Percentiles rank a stretch among this genome's conserved stretches.
These are phyloP conservation scores for Macrosiphum euphorbiae DNA, from an alignment of 2,888 invertebrate species.

Conservation along the genomic window DNA sequence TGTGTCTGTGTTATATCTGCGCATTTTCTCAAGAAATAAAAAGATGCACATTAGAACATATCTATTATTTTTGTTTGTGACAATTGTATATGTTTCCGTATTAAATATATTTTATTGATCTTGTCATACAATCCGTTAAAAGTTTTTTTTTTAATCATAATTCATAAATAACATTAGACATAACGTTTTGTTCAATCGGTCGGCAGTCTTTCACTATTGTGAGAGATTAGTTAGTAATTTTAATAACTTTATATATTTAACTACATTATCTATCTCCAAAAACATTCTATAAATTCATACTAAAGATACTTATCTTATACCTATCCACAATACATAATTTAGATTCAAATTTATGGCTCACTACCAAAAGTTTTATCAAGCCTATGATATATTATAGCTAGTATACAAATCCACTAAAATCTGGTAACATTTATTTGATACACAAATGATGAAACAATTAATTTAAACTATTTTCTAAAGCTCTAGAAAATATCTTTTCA, in stretches of 20 bases:
- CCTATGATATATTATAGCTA: not conserved
- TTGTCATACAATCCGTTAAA: no score
- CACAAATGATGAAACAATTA: not conserved
- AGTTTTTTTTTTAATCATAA: no score
- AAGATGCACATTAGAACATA: no score
- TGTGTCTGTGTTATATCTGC: no score
- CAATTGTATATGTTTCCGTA: no score
- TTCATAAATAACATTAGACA: no score
- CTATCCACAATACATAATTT: not conserved
- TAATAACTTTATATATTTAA: not conserved
- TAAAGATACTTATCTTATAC: not conserved
- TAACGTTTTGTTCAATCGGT: not conserved
- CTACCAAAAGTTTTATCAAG: no score
- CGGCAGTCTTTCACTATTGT: not conserved
- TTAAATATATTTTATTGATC: no score
- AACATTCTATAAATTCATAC: not conserved
- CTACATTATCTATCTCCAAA: no score
- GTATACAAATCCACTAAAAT: not conserved
- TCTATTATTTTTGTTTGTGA: no score
- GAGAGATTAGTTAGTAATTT: not conserved
- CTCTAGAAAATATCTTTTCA: not conserved
- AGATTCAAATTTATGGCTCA: not conserved
- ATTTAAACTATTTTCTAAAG: not conserved
- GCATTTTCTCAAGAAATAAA: no score
- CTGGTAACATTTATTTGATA: not conserved